Percentiles rank a stretch among this genome's conserved stretches.
phyloP scores from a whole-genome alignment of 2,797 vertebrate genomes.

The Cirrhinus molitorella region DNA sequence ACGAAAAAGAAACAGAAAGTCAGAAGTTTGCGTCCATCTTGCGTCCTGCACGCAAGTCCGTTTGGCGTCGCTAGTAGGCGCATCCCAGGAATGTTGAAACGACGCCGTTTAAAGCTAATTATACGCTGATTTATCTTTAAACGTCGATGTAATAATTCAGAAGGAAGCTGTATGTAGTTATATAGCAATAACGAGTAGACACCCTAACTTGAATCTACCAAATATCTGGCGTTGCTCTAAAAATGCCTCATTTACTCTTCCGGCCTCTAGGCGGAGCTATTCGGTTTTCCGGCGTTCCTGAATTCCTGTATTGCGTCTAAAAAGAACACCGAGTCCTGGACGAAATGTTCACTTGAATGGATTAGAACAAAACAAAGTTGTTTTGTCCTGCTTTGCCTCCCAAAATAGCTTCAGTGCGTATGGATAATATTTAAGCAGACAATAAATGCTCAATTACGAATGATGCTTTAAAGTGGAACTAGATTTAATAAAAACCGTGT shows the following conservation, averaged over 20 bases:
- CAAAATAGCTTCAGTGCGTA: neutral
- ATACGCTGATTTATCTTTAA: neutral
- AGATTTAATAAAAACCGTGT: neutral
- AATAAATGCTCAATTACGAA: too few species aligned
- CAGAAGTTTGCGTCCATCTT: constrained; percentile 62
- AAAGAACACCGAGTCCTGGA: neutral
- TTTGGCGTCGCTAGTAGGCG: constrained; percentile 38
- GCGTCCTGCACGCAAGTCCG: constrained; percentile 24
- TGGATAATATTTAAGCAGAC: neutral
- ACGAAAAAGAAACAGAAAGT: constrained; percentile 66
- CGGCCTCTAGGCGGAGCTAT: neutral
- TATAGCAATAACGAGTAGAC: neutral
- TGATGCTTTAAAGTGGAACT: neutral
- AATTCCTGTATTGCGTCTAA: neutral
- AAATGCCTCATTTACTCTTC: neutral
- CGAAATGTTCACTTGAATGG: neutral
- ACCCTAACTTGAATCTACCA: neutral
- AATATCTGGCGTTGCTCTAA: neutral
- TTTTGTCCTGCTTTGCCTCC: neutral
- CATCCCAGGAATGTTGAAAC: neutral
- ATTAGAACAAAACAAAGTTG: neutral
- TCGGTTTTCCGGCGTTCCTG: neutral
- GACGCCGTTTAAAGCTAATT: neutral
- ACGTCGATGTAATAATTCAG: neutral
- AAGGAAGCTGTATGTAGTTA: neutral